phyloP scores from a whole-genome alignment of 1,140 invertebrate genomes.

The Lepidostoma basale region DNA sequence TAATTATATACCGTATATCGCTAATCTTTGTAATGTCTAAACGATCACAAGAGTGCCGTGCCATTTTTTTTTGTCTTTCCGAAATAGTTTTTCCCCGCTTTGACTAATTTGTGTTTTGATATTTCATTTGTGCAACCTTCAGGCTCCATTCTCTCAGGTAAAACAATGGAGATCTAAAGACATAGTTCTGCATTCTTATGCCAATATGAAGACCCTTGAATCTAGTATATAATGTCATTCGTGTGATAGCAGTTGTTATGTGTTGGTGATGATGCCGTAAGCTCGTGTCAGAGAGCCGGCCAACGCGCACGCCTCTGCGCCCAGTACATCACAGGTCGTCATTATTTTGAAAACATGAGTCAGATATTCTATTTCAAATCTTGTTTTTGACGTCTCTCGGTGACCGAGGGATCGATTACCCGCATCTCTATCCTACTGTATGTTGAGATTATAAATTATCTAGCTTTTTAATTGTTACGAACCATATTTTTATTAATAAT shows the following conservation, averaged over 20 bases:
- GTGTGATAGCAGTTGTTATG: slow-evolving; percentile 39
- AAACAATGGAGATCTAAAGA: slow-evolving; percentile 51
- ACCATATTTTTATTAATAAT: slow-evolving; percentile 42
- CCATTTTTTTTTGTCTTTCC: background rate
- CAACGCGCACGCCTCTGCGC: slow-evolving; percentile 26
- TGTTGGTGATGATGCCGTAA: slow-evolving; percentile 33
- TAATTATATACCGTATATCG: background rate
- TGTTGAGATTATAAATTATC: too few relatives aligned
- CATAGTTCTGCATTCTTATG: slow-evolving; percentile 43
- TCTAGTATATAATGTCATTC: slow-evolving; percentile 35
- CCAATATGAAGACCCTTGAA: slow-evolving; percentile 38
- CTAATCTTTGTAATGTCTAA: background rate
- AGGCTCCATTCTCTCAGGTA: slow-evolving; percentile 78
- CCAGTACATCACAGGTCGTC: slow-evolving; percentile 30
- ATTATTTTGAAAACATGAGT: slow-evolving; percentile 35
- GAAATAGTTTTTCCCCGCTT: slow-evolving; percentile 35
- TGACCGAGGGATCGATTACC: too few relatives aligned
- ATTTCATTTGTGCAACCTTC: slow-evolving; percentile 62
- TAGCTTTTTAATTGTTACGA: too few relatives aligned
- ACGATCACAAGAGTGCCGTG: background rate
- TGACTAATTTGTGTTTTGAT: slow-evolving; percentile 47
- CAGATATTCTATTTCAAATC: too few relatives aligned
- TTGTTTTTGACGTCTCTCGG: too few relatives aligned
- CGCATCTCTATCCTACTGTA: too few relatives aligned
- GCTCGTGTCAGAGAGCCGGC: slow-evolving; percentile 34